These are phyloP conservation scores for Lasioglossum oenotherae DNA, from an alignment of 2,888 invertebrate genomes.

Conservation along the genomic window DNA sequence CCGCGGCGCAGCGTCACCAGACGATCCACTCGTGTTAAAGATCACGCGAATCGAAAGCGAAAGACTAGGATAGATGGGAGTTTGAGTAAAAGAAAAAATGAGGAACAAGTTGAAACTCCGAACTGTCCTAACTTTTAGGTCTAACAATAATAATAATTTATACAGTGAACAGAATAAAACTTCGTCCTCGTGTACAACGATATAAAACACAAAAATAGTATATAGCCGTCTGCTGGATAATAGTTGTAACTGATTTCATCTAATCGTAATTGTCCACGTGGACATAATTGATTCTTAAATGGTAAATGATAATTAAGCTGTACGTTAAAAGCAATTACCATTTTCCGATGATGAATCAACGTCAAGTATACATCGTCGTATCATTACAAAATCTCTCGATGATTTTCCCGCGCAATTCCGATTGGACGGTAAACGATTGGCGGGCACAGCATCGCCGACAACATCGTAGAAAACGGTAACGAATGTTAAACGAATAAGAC, in stretches of 20 bases:
- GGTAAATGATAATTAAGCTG: not conserved
- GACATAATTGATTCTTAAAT: not conserved
- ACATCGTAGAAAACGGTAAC: constrained; percentile 18
- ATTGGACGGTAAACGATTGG: not conserved
- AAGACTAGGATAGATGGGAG: not conserved
- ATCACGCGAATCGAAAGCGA: constrained; percentile 7
- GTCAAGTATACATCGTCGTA: not conserved
- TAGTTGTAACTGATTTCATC: not conserved
- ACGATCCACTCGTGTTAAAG: not conserved
- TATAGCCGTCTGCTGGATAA: not conserved
- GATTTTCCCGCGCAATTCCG: not conserved
- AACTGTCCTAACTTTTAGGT: not conserved
- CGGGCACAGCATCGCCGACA: not conserved
- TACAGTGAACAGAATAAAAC: not conserved
- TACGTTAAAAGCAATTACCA: not conserved
- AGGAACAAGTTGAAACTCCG: not conserved
- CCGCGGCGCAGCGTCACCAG: not conserved
- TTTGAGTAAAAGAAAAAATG: not conserved
- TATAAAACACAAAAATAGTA: not conserved
- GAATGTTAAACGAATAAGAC: constrained; percentile 25
- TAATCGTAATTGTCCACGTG: not conserved
- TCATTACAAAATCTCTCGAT: not conserved
- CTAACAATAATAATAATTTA: not conserved
- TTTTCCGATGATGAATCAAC: not conserved
- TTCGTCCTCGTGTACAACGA: not conserved